Evolutionary conservation across 92 coral and sea anemone species (phyloP).

Genomic region (Zoanthus sociatus): DNA sequence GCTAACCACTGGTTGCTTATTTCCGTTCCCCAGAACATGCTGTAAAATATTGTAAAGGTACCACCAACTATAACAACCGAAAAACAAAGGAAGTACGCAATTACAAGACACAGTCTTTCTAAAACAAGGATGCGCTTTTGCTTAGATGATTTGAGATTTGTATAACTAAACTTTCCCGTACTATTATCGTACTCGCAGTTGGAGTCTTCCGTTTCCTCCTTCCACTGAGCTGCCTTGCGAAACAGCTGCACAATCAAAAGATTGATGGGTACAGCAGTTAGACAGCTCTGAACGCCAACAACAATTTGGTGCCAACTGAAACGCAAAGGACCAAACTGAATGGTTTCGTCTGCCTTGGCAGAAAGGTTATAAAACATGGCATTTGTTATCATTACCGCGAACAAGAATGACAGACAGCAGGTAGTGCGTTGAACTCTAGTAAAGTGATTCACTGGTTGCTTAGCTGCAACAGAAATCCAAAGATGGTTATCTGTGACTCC

Average conservation of each 20-base stretch:
- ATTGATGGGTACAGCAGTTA: slow-evolving; percentile 70
- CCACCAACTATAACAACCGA: slow-evolving; percentile 24
- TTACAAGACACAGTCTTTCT: slow-evolving; percentile 21
- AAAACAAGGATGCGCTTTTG: not conserved
- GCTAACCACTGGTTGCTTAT: slow-evolving; percentile 36
- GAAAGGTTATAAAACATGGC: slow-evolving; percentile 78
- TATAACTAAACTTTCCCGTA: slow-evolving; percentile 18
- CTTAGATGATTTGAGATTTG: slow-evolving; percentile 14
- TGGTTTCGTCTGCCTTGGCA: slow-evolving; percentile 32
- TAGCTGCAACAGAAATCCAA: slow-evolving; percentile 73
- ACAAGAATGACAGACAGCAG: slow-evolving; percentile 68
- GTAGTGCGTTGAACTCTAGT: slow-evolving; percentile 75
- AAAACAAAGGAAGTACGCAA: slow-evolving; percentile 49
- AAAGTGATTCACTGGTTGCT: slow-evolving; percentile 57
- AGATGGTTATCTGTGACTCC: slow-evolving; percentile 64
- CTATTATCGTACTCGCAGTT: not conserved
- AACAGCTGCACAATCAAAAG: slow-evolving; percentile 68
- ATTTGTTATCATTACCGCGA: slow-evolving; percentile 75
- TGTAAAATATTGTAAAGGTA: slow-evolving; percentile 49
- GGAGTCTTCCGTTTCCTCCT: not conserved
- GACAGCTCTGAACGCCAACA: slow-evolving; percentile 66
- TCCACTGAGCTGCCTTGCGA: slow-evolving; percentile 35
- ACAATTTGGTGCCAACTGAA: slow-evolving; percentile 70
- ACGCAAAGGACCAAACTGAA: slow-evolving; percentile 72
- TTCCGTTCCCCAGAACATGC: slow-evolving; percentile 48